phyloP scores from a whole-genome alignment of 2,113 vertebrate species.

The Tachycineta bicolor region DNA sequence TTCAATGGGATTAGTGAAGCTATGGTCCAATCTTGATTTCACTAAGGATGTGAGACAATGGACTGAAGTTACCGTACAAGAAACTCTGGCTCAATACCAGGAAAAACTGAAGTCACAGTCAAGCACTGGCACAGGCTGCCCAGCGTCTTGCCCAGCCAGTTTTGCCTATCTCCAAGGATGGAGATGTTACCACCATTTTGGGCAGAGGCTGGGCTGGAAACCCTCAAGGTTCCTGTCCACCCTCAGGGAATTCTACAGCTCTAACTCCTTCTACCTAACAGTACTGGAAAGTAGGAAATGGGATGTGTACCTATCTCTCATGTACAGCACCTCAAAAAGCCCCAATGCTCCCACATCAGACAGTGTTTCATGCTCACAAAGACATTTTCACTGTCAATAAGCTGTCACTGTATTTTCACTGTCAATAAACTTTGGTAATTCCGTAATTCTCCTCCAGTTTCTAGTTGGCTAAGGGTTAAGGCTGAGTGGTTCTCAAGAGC shows the following conservation, averaged over 20 bases:
- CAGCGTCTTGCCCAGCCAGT: no score
- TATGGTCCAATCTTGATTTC: background rate
- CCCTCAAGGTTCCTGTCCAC: background rate
- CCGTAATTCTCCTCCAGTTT: background rate
- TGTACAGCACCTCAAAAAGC: background rate
- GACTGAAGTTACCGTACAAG: background rate
- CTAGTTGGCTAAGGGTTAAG: constrained; percentile 15
- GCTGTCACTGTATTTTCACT: background rate
- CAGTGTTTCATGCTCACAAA: background rate
- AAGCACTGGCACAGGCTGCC: background rate
- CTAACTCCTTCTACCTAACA: background rate
- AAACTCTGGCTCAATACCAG: background rate
- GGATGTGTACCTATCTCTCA: background rate
- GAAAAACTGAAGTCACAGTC: background rate
- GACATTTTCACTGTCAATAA: background rate
- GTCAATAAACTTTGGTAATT: background rate
- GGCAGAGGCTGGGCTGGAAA: background rate
- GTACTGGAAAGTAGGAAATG: background rate
- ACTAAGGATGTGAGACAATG: background rate
- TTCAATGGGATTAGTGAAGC: background rate
- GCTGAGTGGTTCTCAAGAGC: background rate
- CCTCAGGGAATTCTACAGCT: background rate
- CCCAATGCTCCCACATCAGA: background rate
- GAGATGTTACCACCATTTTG: no score
- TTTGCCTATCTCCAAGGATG: no score